phyloP scores from a whole-genome alignment of 1,140 invertebrate genomes.

The Brachionus calyciflorus region DNA sequence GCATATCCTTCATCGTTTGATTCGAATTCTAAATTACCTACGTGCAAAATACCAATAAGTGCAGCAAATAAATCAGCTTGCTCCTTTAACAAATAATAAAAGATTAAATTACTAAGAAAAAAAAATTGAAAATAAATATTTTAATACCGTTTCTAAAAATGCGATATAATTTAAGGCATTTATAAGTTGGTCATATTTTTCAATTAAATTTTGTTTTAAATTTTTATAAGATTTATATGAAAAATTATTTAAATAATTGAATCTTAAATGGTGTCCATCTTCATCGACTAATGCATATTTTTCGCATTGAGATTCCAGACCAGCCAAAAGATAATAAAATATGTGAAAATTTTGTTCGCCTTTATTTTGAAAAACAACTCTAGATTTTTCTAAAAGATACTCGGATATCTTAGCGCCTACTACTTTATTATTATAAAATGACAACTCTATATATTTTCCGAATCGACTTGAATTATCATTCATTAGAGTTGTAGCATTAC shows the following conservation, averaged over 20 bases:
- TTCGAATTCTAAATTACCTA: constrained; percentile 56
- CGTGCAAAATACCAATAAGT: constrained; percentile 54
- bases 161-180: constrained; percentile 58
- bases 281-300: background rate
- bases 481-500: constrained; percentile 91
- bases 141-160: constrained; percentile 56
- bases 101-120: background rate
- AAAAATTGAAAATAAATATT: background rate
- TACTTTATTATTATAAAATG: constrained; percentile 73
- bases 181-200: constrained; percentile 54
- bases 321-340: constrained; percentile 71
- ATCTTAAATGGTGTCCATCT: constrained; percentile 2
- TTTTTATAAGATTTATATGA: background rate
- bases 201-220: constrained; percentile 35
- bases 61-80: constrained; percentile 55
- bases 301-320: constrained; percentile 49
- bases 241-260: constrained; percentile 46
- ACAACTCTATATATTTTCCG: constrained; percentile 79
- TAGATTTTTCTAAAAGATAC: constrained; percentile 74
- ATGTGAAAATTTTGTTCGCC: constrained; percentile 75
- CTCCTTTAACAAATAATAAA: constrained; percentile 54
- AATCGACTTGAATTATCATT: constrained; percentile 92
- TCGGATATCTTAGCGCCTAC: constrained; percentile 74
- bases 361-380: constrained; percentile 68
- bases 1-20: constrained; percentile 54